These are phyloP conservation scores for Laterallus jamaicensis DNA, from an alignment of 2,113 vertebrate species.

Conservation along the genomic window DNA sequence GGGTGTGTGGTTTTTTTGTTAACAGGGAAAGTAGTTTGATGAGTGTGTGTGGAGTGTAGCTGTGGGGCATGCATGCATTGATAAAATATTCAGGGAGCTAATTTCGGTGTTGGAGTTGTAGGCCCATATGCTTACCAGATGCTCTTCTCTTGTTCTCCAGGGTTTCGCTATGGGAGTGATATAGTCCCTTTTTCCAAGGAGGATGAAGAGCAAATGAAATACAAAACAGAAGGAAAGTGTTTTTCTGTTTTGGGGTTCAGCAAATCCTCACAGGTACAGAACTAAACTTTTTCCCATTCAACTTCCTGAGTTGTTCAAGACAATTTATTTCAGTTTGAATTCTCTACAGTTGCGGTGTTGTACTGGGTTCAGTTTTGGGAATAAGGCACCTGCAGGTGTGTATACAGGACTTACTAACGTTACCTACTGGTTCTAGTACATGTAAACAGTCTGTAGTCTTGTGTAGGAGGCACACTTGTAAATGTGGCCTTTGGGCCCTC, in stretches of 20 bases:
- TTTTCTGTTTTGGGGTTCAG: conserved; percentile 93
- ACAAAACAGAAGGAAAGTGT: conserved; percentile 90
- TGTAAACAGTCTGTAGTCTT: not conserved
- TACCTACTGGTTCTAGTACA: not conserved
- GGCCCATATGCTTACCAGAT: conserved; percentile 61
- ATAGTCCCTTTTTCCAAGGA: conserved; percentile 97
- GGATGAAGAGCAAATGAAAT: conserved; percentile 98
- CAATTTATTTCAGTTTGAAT: not conserved
- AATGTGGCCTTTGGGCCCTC: not conserved
- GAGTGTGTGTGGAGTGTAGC: conserved; percentile 8
- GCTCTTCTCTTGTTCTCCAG: conserved; percentile 72
- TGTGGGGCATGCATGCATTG: conserved; percentile 16
- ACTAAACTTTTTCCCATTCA: not conserved
- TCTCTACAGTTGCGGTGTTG: not conserved
- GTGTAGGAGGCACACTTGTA: not conserved
- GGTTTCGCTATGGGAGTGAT: conserved; percentile 94
- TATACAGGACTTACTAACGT: not conserved
- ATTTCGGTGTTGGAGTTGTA: conserved; percentile 42
- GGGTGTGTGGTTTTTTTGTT: not conserved
- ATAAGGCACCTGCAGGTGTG: not conserved
- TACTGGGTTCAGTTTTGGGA: not conserved
- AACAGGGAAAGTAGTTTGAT: conserved; percentile 49
- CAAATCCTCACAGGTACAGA: conserved; percentile 81
- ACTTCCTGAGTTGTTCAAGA: not conserved
- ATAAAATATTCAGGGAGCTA: conserved; percentile 54